A percentile compares a stretch with the other conserved stretches of the same genome.
phyloP scores from a whole-genome alignment of 2,888 invertebrate species.

The Ornithoptera alexandrae region DNA sequence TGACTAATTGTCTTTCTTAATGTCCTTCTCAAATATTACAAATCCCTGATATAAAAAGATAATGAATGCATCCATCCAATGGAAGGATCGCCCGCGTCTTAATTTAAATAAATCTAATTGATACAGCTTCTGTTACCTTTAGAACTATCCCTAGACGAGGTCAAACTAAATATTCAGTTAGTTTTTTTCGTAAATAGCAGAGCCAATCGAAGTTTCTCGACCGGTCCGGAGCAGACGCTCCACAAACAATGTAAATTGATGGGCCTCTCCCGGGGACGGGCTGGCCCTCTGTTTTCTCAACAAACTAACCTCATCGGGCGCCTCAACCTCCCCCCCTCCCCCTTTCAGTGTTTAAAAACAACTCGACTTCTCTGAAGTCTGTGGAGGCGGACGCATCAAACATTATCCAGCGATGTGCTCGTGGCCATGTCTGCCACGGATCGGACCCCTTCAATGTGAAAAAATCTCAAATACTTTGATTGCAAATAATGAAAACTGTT shows the following conservation, averaged over 20 bases:
- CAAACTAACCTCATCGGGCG: constrained; percentile 3
- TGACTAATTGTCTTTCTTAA: too few relatives aligned
- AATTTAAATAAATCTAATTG: too few relatives aligned
- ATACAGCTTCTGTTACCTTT: background rate
- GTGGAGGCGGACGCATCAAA: background rate
- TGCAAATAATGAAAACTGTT: too few relatives aligned
- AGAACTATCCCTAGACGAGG: constrained; percentile 9
- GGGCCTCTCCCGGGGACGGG: constrained; percentile 11
- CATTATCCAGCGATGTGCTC: background rate
- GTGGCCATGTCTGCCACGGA: too few relatives aligned
- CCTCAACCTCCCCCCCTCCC: too few relatives aligned
- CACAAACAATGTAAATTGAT: constrained; percentile 36
- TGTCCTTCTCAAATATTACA: too few relatives aligned
- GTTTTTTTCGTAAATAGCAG: constrained; percentile 28
- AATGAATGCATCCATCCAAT: too few relatives aligned
- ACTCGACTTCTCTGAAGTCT: background rate
- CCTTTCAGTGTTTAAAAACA: background rate
- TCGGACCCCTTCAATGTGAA: too few relatives aligned
- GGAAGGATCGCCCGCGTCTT: too few relatives aligned
- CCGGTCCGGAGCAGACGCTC: constrained; percentile 32
- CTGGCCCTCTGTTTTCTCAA: constrained; percentile 11
- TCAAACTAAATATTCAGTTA: constrained; percentile 28
- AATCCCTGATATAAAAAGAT: too few relatives aligned
- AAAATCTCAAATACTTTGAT: too few relatives aligned
- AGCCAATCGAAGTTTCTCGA: constrained; percentile 27